These are phyloP conservation scores for Stigmatopora argus DNA, from an alignment of 2,113 vertebrate species.

Conservation along the genomic window DNA sequence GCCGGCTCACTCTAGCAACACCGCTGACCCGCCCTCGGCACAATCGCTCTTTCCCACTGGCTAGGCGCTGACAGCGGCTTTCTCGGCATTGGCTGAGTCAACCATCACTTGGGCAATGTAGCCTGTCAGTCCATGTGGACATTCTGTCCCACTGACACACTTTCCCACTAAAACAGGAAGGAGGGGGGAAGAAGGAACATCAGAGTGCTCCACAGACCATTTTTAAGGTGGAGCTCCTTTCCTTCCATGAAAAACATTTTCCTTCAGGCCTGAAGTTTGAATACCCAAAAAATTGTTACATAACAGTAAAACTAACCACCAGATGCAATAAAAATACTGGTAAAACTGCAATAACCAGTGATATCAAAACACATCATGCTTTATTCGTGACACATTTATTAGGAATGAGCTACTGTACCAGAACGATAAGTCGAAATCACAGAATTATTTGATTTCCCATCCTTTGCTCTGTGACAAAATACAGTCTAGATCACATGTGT, in stretches of 20 bases:
- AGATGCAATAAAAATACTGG: not conserved
- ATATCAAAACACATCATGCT: not conserved
- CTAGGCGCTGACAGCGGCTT: slow-evolving; percentile 7
- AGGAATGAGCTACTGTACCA: not conserved
- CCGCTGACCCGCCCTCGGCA: slow-evolving; percentile 36
- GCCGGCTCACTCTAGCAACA: slow-evolving; percentile 65
- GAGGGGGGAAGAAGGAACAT: slow-evolving; percentile 38
- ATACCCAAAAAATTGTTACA: slow-evolving; percentile 33
- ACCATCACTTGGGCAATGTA: slow-evolving; percentile 34
- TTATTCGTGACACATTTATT: not conserved
- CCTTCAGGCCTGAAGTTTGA: slow-evolving; percentile 3
- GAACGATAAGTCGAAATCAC: slow-evolving; percentile 38
- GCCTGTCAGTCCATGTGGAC: slow-evolving; percentile 69
- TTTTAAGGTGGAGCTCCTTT: slow-evolving; percentile 67
- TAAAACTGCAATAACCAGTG: slow-evolving; percentile 6
- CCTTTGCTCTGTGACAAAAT: slow-evolving; percentile 48
- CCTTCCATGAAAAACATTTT: slow-evolving; percentile 27
- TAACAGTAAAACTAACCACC: slow-evolving; percentile 23
- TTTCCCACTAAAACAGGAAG: slow-evolving; percentile 67
- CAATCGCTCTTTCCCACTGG: slow-evolving; percentile 50
- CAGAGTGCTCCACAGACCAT: slow-evolving; percentile 28
- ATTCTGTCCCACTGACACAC: slow-evolving; percentile 78
- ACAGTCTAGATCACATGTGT: slow-evolving; percentile 31
- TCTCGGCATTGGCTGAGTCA: slow-evolving; percentile 43
- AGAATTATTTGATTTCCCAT: slow-evolving; percentile 22